Evolutionary conservation across 2,888 invertebrate genomes (phyloP), one percentile per base, ranked within the genome.

Genomic region (Spilosoma lubricipeda): DNA sequence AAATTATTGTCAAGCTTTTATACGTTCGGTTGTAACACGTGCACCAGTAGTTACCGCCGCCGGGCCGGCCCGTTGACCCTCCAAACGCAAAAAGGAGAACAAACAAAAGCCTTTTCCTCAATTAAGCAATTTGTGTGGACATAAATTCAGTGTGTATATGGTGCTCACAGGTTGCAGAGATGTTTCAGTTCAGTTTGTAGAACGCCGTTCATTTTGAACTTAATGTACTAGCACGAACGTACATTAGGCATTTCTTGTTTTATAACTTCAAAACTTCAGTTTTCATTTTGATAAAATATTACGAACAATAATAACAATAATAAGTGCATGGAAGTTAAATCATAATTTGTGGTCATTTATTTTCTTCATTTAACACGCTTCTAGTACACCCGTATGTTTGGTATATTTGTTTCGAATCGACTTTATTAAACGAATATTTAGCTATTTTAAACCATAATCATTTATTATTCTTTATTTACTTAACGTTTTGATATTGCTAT

Each of bases 51-150:
- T 84, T 85, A 84, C 81, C 77, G 72, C 76, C n/a, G n/a, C n/a
- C n/a, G n/a, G n/a, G n/a, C n/a, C 73, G 76, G 78, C 71, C 79
- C 81, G 79, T 76, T 80, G 84, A 81, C 80, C 82, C 81, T 81
- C 77, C 77, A 75, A 80, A 78, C 80, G 82, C 85, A 87, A 88
- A 88, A 90, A 88, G 85, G 85, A 84, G 84, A 88, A 85, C 87
- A 88, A 90, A 89, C 87, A 89, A 87, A 85, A 88, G 86, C 88
- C 87, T 90, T 91, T 89, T 90, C 90, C 90, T 88, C 89, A 91
- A 91, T 91, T 91, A 90, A 88, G 90, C 89, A 90, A 91, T 91
- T 90, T 90, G 89, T 88, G 90, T 87, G 87, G 84, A 90, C 90
- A 90, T 89, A 89, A 91, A 90, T 90, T 89, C 84, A 81, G 82